Evolutionary conservation across 2,113 vertebrate species (phyloP).

Genomic region (Pedionomus torquatus): DNA sequence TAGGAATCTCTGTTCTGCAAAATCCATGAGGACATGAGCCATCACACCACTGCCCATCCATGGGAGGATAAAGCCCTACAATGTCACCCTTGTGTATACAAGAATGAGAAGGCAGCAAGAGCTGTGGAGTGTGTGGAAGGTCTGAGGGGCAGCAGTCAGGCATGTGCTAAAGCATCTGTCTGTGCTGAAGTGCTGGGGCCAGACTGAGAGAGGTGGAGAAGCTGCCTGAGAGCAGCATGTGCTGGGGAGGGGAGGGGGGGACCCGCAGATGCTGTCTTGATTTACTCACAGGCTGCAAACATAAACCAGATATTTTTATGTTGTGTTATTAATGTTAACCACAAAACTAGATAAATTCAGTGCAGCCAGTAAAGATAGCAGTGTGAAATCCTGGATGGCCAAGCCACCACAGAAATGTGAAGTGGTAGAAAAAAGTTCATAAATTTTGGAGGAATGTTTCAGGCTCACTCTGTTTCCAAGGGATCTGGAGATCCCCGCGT

Average conservation of each 20-base stretch:
- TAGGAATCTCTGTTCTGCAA: background rate
- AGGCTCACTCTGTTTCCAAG: conserved; percentile 9
- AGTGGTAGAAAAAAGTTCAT: conserved; percentile 33
- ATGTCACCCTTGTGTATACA: accelerated
- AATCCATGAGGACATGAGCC: accelerated
- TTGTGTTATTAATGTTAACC: conserved; percentile 19
- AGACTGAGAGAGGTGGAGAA: background rate
- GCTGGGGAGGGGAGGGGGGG: background rate
- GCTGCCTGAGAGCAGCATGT: background rate
- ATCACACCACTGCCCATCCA: background rate
- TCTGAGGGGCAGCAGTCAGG: background rate
- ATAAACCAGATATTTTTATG: conserved; percentile 18
- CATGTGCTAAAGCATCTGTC: background rate
- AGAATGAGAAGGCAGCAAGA: background rate
- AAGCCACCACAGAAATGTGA: background rate
- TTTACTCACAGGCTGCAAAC: conserved; percentile 9
- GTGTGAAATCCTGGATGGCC: background rate
- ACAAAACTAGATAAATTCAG: background rate
- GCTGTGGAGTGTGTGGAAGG: accelerated
- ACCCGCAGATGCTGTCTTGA: background rate
- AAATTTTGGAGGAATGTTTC: conserved; percentile 28
- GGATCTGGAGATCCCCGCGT: background rate
- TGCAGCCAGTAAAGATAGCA: conserved; percentile 5
- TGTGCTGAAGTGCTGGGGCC: background rate
- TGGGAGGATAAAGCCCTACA: background rate